Conservation (phyloP, 2,797 vertebrate genomes). For the Leptoclinus maculatus region DNA sequence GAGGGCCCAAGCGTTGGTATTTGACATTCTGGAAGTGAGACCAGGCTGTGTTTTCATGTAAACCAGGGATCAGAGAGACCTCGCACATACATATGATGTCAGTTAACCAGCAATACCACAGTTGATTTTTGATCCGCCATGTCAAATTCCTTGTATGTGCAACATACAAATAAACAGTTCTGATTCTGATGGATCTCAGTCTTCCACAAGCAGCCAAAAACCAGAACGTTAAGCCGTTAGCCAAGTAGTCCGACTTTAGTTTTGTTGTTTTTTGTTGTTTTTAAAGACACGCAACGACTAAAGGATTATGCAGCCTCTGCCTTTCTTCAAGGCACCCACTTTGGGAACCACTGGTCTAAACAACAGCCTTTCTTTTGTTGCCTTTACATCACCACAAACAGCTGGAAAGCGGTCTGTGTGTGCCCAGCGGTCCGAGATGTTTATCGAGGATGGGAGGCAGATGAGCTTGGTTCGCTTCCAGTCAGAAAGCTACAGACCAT, state of each 20-base stretch:
- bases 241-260: neutral
- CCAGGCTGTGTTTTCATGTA: neutral
- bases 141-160: no score
- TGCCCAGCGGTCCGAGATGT: constrained; percentile 28
- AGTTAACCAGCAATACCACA: neutral
- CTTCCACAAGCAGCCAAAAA: neutral
- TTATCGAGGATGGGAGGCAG: constrained; percentile 37
- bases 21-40: neutral
- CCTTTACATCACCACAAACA: constrained; percentile 15
- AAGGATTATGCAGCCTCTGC: neutral
- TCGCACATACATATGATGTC: neutral
- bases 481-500: neutral
- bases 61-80: neutral
- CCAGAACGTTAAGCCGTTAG: neutral
- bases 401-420: constrained; percentile 27
- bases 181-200: neutral
- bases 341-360: constrained; percentile 6
- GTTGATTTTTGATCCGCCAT: neutral
- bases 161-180: no score
- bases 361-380: constrained; percentile 36
- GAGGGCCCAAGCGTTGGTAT: neutral
- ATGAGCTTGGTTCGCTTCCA: constrained; percentile 11
- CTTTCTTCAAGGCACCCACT: neutral
- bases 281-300: neutral
- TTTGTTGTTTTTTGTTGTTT: neutral